Conservation (phyloP, 2,113 vertebrate species). For the Engystomops pustulosus region DNA sequence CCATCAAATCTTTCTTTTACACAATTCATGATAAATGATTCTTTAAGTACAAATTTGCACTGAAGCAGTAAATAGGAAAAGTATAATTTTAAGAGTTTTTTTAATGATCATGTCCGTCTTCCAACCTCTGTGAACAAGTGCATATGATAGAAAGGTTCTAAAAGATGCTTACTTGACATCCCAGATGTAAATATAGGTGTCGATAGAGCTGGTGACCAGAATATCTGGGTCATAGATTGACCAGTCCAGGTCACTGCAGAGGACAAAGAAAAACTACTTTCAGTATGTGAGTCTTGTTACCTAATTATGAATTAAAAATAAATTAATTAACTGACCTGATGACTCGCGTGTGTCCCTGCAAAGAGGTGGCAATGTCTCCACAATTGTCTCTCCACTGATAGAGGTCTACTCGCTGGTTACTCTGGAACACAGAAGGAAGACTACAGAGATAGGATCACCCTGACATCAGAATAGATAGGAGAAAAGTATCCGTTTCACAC, state of each 20-base stretch:
- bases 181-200: slow-evolving; percentile 99
- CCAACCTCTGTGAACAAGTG: too few species aligned
- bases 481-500: background rate
- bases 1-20: too few species aligned
- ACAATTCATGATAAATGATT: too few species aligned
- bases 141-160: too few species aligned
- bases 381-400: slow-evolving; percentile 92
- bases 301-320: background rate
- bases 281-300: background rate
- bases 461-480: too few species aligned
- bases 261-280: slow-evolving; percentile 25
- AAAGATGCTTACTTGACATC: slow-evolving; percentile 88
- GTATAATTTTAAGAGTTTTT: too few species aligned
- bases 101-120: too few species aligned
- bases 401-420: slow-evolving; percentile 94
- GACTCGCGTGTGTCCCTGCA: slow-evolving; percentile 95
- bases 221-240: slow-evolving; percentile 93
- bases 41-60: too few species aligned
- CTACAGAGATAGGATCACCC: background rate
- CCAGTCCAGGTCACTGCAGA: slow-evolving; percentile 93
- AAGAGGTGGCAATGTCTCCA: slow-evolving; percentile 86
- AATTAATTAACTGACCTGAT: slow-evolving; percentile 81
- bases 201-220: slow-evolving; percentile 95
- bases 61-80: too few species aligned
- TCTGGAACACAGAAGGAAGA: slow-evolving; percentile 73